phyloP scores from a whole-genome alignment of 2,797 vertebrate genomes.

The Gymnopithys bicolor region DNA sequence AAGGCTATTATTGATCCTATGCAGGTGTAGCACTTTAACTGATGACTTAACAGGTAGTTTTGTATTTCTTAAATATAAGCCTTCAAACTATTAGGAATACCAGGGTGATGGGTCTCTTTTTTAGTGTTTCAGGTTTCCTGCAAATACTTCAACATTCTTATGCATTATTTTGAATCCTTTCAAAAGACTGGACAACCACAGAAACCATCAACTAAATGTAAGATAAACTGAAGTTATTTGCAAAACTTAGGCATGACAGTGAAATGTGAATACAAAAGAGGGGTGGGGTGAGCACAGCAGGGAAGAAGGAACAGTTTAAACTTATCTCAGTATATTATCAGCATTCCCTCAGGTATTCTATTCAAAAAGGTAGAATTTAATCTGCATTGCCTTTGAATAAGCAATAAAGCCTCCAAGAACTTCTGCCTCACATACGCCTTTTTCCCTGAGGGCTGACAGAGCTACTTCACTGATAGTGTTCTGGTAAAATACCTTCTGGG shows the following conservation, averaged over 20 bases:
- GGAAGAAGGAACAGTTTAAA: not conserved
- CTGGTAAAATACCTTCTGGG: not conserved
- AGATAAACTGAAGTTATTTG: not conserved
- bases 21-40: not conserved
- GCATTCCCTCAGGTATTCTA: not conserved
- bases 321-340: not conserved
- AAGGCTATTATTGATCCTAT: not conserved
- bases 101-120: not conserved
- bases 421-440: not conserved
- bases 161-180: not conserved
- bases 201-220: not conserved
- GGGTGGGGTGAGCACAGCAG: not conserved
- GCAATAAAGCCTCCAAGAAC: not conserved
- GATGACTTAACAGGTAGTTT: not conserved
- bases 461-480: not conserved
- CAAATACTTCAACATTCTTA: not conserved
- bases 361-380: slow-evolving; percentile 14
- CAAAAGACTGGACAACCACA: not conserved
- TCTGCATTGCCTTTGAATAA: not conserved
- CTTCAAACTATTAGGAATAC: not conserved
- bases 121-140: not conserved
- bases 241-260: not conserved
- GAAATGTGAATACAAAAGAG: not conserved
- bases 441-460: slow-evolving; percentile 26
- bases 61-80: not conserved